These are phyloP conservation scores for Phataginus tetradactyla DNA, from an alignment of 2,797 vertebrate genomes.

Conservation along the genomic window DNA sequence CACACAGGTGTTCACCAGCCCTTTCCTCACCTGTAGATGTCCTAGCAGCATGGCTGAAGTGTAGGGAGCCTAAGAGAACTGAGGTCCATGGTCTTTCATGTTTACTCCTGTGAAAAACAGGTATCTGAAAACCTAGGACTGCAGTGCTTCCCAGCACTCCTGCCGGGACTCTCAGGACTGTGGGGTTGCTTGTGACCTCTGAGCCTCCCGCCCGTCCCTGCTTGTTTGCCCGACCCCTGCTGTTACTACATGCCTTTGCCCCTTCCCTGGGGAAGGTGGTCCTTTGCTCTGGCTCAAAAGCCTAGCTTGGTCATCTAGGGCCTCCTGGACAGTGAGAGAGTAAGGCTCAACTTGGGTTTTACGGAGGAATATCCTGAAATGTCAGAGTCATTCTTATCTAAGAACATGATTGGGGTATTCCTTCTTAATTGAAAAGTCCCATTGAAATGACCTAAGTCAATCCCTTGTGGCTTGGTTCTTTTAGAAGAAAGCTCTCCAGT, in stretches of 20 bases:
- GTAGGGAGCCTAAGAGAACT: background rate
- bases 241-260: background rate
- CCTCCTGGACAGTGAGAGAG: background rate
- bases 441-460: slow-evolving; percentile 30
- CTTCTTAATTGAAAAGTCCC: background rate
- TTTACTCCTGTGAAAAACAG: background rate
- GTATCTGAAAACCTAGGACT: background rate
- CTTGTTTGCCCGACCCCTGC: background rate
- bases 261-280: background rate
- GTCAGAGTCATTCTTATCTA: background rate
- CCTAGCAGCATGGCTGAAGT: background rate
- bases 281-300: background rate
- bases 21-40: background rate
- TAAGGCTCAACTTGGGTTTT: background rate
- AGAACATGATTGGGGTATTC: background rate
- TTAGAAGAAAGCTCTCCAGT: slow-evolving; percentile 96
- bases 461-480: slow-evolving; percentile 36
- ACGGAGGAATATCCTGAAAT: slow-evolving; percentile 15
- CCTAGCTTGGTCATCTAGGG: background rate
- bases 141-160: background rate
- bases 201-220: background rate
- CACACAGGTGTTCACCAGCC: background rate
- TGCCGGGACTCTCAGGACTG: background rate
- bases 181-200: background rate
- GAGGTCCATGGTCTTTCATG: background rate